phyloP scores from a whole-genome alignment of 2,113 vertebrate species.

The Scophthalmus maximus region DNA sequence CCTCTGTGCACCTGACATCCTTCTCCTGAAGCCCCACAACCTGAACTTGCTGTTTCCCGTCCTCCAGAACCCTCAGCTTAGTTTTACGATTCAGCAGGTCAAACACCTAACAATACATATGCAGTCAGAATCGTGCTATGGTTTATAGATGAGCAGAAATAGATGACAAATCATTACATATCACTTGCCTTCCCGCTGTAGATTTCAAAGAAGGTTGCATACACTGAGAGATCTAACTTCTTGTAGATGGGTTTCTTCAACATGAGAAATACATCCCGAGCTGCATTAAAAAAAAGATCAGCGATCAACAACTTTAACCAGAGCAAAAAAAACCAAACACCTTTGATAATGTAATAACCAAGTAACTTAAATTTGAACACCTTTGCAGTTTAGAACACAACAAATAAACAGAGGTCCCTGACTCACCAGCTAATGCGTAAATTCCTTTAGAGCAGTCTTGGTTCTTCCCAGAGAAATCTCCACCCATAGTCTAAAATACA shows the following conservation, averaged over 20 bases:
- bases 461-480: constrained; percentile 98
- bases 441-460: constrained; percentile 99
- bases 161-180: neutral
- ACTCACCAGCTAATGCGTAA: constrained; percentile 95
- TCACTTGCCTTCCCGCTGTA: constrained; percentile 94
- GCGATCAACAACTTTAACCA: neutral
- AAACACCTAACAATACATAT: constrained; percentile 86
- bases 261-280: constrained; percentile 98
- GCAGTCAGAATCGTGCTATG: no score
- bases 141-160: no score
- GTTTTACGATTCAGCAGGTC: constrained; percentile 97
- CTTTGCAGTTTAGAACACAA: neutral
- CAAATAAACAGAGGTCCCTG: neutral
- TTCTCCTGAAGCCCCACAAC: constrained; percentile 97
- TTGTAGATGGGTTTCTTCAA: constrained; percentile 98
- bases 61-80: constrained; percentile 96
- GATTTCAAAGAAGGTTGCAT: constrained; percentile 98
- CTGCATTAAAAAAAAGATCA: constrained; percentile 72
- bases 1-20: constrained; percentile 96
- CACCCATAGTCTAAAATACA: constrained; percentile 93
- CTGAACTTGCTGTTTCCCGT: constrained; percentile 98
- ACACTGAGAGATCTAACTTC: constrained; percentile 97
- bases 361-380: neutral
- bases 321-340: neutral
- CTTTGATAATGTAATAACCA: neutral